These are phyloP conservation scores for Dynastes tityus DNA, from an alignment of 2,888 invertebrate genomes.

Conservation along the genomic window DNA sequence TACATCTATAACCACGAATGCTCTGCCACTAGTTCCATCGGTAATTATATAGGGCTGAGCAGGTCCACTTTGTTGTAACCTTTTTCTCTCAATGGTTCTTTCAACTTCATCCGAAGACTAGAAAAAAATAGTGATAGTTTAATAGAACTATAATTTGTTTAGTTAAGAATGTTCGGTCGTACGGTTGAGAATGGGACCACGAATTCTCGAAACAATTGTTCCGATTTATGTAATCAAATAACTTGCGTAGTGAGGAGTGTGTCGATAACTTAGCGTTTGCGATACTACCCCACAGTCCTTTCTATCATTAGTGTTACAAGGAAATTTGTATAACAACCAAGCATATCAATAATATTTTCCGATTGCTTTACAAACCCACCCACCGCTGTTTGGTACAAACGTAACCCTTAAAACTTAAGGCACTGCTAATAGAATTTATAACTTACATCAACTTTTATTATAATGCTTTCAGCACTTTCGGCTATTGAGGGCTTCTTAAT, in stretches of 20 bases:
- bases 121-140: not conserved
- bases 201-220: no score
- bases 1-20: not conserved
- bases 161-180: not conserved
- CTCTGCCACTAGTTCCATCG: not conserved
- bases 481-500: not conserved
- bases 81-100: not conserved
- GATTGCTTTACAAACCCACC: no score
- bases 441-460: not conserved
- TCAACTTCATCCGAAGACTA: not conserved
- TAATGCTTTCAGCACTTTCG: not conserved
- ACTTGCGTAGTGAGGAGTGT: no score
- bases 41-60: conserved; percentile 8
- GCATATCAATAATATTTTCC: no score
- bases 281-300: no score
- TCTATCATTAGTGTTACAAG: no score
- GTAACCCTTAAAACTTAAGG: not conserved
- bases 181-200: no score
- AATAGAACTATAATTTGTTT: not conserved
- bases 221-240: no score
- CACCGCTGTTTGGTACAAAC: no score
- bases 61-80: not conserved
- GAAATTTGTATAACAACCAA: no score
- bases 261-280: no score
- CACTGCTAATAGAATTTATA: not conserved